Base-by-base conservation (phyloP, 2,888 invertebrate species). In the Mesoligia furuncula region DNA sequence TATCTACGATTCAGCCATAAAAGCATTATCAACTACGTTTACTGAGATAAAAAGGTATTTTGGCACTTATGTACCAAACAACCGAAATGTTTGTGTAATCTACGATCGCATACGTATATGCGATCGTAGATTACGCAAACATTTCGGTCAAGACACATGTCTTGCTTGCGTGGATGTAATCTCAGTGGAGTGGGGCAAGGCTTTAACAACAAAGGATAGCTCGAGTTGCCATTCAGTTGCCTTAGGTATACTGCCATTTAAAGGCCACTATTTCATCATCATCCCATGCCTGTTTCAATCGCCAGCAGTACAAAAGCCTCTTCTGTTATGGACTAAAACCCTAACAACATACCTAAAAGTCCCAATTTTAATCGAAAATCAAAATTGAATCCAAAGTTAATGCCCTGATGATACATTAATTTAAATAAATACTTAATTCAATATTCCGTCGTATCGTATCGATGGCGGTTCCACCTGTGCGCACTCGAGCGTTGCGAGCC, bases 391-490 rank as follows among this genome's bases (percentile, higher is more conserved):
- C 6, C 20, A 69, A 73, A 54, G 15, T n/a, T 54, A 68, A 71
- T 20, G 15, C 61, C n/a, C 36, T 54, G 27, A 85, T 68, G 51
- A 70, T 59, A 68, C 64, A 77, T 71, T 84, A 71, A 91, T 90
- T 91, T 87, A 85, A 88, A 90, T 83, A 88, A 81, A 77, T 72
- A 86, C 79, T 81, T 85, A 85, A 87, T 85, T 81, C 61, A 86
- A 85, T 88, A 85, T 87, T 83, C 84, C 71, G 77, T 36, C 76
- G 69, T 62, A 80, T 77, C 85, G 88, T 92, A 93, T 93, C 93
- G 90, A 92, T 91, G 89, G 90, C 92, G 89, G 90, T 90, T 85
- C 91, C 93, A 93, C 93, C 94, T 93, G 94, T 90, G 91, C 88
- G 90, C 94, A 89, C 87, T 90, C 89, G 90, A 92, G 92, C 93